phyloP scores from a whole-genome alignment of 1,140 invertebrate species.

The Planococcus citri region DNA sequence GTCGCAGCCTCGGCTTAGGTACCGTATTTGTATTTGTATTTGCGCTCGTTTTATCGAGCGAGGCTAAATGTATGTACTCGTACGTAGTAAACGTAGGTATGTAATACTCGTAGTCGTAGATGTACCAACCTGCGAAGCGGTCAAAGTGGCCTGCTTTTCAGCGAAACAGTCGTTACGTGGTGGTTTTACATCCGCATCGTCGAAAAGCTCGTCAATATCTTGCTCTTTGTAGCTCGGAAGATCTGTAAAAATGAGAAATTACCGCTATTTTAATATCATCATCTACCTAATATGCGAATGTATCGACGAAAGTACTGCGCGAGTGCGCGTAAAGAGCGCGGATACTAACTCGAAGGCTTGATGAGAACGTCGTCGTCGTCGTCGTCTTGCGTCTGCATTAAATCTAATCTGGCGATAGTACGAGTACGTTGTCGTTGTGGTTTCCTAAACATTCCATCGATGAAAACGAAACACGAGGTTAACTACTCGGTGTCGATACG shows the following conservation, averaged over 20 bases:
- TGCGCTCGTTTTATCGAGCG: neutral
- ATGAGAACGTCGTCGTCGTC: too few species aligned
- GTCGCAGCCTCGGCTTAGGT: too few species aligned
- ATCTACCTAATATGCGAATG: too few species aligned
- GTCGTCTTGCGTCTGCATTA: too few species aligned
- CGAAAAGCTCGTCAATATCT: neutral
- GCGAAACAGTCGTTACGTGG: neutral
- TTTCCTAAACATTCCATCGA: too few species aligned
- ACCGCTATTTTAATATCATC: neutral
- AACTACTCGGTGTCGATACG: too few species aligned
- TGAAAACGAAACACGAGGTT: too few species aligned
- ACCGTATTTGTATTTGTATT: too few species aligned
- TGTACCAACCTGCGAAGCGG: neutral
- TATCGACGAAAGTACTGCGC: neutral
- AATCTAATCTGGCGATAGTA: too few species aligned
- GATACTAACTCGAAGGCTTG: too few species aligned
- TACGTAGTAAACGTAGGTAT: neutral
- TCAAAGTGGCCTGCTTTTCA: neutral
- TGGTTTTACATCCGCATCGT: neutral
- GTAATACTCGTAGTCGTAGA: neutral
- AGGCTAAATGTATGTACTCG: neutral
- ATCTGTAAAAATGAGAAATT: neutral
- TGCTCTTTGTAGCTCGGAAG: neutral
- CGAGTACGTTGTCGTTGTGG: too few species aligned
- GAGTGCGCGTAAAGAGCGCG: neutral